These are phyloP conservation scores for Leptarthrus brevirostris DNA, from an alignment of 2,888 invertebrate species.

Conservation along the genomic window DNA sequence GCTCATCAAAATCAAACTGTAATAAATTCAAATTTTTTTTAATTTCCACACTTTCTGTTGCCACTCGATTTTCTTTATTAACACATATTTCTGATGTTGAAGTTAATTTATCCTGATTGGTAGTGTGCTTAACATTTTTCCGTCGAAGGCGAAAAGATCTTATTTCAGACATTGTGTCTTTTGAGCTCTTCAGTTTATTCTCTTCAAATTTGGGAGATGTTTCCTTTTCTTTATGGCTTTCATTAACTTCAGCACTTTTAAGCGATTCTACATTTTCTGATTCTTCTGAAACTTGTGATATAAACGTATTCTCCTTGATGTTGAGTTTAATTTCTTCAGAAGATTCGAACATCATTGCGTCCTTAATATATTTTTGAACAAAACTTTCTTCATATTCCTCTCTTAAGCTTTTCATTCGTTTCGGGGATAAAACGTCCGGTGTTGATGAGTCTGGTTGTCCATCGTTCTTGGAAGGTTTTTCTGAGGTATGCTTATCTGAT, in stretches of 20 bases:
- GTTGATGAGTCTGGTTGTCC: neutral
- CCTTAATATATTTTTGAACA: slow-evolving; percentile 54
- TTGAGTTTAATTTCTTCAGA: neutral
- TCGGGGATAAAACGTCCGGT: neutral
- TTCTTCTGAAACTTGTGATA: neutral
- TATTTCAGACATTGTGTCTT: slow-evolving; percentile 50
- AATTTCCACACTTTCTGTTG: neutral
- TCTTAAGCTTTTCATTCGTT: neutral
- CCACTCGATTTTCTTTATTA: neutral
- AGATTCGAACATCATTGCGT: slow-evolving; percentile 42
- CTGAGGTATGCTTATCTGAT: neutral
- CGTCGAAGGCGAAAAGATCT: slow-evolving; percentile 52
- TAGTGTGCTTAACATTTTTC: slow-evolving; percentile 1
- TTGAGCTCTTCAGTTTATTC: neutral
- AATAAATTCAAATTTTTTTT: neutral
- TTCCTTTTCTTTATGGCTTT: neutral
- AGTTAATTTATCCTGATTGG: neutral
- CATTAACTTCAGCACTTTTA: neutral
- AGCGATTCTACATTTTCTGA: slow-evolving; percentile 29
- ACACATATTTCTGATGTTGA: neutral
- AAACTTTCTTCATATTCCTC: slow-evolving; percentile 54
- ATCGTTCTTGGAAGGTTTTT: too few species aligned
- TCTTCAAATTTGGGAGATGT: slow-evolving; percentile 13
- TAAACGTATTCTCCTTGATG: slow-evolving; percentile 5
- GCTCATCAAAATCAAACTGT: neutral